Evolutionary conservation across 2,888 invertebrate species (phyloP).

Genomic region (Drosophila leonis): DNA sequence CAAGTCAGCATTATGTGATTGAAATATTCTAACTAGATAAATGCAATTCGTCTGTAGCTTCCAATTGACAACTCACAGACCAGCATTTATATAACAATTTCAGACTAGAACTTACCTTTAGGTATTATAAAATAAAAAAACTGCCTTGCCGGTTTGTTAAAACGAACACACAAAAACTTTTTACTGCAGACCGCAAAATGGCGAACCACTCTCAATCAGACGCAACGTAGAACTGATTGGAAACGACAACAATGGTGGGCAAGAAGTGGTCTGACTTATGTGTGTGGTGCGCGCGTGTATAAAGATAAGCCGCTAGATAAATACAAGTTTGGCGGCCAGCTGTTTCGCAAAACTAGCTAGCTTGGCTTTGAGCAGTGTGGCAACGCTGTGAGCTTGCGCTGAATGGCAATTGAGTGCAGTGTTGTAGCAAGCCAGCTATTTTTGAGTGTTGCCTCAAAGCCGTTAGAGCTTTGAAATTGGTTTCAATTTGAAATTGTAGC

Average conservation of each 20-base stretch:
- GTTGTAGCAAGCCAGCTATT: conserved; percentile 23
- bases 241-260: conserved; percentile 50
- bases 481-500: not conserved
- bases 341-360: conserved; percentile 29
- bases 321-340: conserved; percentile 63
- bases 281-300: conserved; percentile 37
- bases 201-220: conserved; percentile 66
- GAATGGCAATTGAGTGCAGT: conserved; percentile 22
- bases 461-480: conserved; percentile 36
- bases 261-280: conserved; percentile 52
- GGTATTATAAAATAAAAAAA: conserved; percentile 25
- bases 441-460: fast-evolving
- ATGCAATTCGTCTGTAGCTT: not conserved
- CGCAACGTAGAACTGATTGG: conserved; percentile 66
- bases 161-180: conserved; percentile 33
- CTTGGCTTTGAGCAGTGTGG: conserved; percentile 27
- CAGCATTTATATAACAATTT: conserved; percentile 28
- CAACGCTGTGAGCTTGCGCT: conserved; percentile 46
- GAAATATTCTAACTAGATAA: conserved; percentile 11
- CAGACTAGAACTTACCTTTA: conserved; percentile 59
- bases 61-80: not conserved
- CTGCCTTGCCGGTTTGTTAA: conserved; percentile 51
- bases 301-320: conserved; percentile 67
- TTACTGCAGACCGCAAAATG: conserved; percentile 45
- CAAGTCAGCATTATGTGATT: conserved; percentile 52